phyloP scores from a whole-genome alignment of 1,140 invertebrate genomes.

The Coptotermes formosanus region DNA sequence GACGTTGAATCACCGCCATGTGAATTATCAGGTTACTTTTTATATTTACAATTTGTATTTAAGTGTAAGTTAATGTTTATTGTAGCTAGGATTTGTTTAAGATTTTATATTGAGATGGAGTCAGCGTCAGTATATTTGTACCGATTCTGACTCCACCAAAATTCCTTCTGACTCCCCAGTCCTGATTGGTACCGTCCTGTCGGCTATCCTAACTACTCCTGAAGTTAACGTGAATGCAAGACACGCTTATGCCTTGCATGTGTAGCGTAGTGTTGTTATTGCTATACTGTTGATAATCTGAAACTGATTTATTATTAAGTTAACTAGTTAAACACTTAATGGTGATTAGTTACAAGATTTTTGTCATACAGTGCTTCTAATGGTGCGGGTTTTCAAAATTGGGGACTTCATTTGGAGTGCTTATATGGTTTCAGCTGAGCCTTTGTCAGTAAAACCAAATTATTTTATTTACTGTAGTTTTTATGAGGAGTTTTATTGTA shows the following conservation, averaged over 20 bases:
- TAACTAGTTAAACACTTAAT: background rate
- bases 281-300: slow-evolving; percentile 1
- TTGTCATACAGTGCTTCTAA: background rate
- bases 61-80: too few relatives aligned
- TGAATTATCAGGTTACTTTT: too few relatives aligned
- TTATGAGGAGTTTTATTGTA: slow-evolving; percentile 7
- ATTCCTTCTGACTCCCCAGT: too few relatives aligned
- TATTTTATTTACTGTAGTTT: background rate
- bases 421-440: slow-evolving; percentile 6
- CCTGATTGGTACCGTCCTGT: background rate
- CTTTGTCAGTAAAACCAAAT: slow-evolving; percentile 8
- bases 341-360: background rate
- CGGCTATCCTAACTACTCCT: slow-evolving; percentile 7
- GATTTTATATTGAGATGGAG: too few relatives aligned
- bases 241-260: slow-evolving; percentile 8
- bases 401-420: background rate
- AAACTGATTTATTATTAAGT: background rate
- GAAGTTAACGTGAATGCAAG: slow-evolving; percentile 18
- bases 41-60: too few relatives aligned
- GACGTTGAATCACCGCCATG: too few relatives aligned
- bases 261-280: background rate
- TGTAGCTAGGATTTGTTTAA: too few relatives aligned
- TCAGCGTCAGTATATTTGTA: too few relatives aligned
- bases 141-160: too few relatives aligned
- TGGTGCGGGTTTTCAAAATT: slow-evolving; percentile 12